Evolutionary conservation across 2,888 invertebrate genomes (phyloP).

Genomic region (Keiferia lycopersicella): DNA sequence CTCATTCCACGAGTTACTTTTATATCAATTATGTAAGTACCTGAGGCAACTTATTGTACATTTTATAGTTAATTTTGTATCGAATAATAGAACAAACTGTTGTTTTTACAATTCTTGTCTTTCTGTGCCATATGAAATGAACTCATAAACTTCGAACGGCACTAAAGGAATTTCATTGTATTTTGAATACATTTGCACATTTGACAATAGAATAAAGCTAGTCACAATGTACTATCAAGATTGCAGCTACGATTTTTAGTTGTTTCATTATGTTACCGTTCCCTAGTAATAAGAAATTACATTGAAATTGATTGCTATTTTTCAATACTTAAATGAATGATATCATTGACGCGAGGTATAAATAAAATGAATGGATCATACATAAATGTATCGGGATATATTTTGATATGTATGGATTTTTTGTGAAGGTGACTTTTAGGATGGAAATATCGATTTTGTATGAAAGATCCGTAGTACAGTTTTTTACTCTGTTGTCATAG

Average conservation of each 20-base stretch:
- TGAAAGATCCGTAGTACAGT: constrained; percentile 44
- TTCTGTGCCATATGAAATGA: constrained; percentile 57
- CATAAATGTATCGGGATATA: constrained; percentile 65
- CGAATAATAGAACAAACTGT: constrained; percentile 43
- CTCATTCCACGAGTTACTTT: constrained; percentile 60
- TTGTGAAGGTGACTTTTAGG: constrained; percentile 54
- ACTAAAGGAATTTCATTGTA: constrained; percentile 42
- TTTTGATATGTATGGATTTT: constrained; percentile 77
- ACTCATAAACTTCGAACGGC: constrained; percentile 42
- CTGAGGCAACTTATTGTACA: constrained; percentile 61
- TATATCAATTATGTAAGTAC: constrained; percentile 58
- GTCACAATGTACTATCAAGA: constrained; percentile 38
- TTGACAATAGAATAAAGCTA: constrained; percentile 56
- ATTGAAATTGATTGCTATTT: constrained; percentile 56
- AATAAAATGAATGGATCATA: constrained; percentile 38
- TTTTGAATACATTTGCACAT: constrained; percentile 41
- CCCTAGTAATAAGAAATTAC: constrained; percentile 53
- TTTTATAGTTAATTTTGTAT: constrained; percentile 59
- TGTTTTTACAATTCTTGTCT: constrained; percentile 46
- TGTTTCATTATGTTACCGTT: constrained; percentile 48
- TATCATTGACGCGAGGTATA: constrained; percentile 48
- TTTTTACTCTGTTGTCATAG: constrained; percentile 49
- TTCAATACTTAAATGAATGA: constrained; percentile 48
- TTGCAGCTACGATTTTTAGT: not conserved
- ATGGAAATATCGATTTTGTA: constrained; percentile 49